Base-by-base conservation (phyloP, 2,797 vertebrate species). In the Champsocephalus esox region DNA sequence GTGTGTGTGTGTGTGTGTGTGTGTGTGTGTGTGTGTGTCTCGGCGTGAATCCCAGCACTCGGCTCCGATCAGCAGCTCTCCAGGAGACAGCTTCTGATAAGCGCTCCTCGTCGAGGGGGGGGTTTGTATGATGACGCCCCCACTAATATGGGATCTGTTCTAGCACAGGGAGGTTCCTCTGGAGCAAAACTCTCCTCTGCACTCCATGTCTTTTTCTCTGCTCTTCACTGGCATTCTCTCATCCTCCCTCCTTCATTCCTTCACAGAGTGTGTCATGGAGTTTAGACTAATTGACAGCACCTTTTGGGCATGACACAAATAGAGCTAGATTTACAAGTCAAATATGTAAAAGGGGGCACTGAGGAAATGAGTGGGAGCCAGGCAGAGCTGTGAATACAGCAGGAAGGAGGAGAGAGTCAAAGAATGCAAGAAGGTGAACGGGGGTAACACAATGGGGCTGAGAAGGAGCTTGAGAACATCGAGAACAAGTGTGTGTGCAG, bases 321-420 rank as follows among this genome's bases (percentile, higher is more conserved):
- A 90, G 87, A 88, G 86, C 67, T 71, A 77, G 82, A 93, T 94
- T 92, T 93, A 92, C 87, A 93, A 93, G 91, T 92, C 92, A 92
- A 92, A 93, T 90, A 83, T 81, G 73, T 74, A 82, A 70, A 38
- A 75, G 71, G 82, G 80, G 84, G 77, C 45, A 1, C 65, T 65
- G 82, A 34, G 34, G 81, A 74, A 88, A 86, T 75, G 75, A 77
- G 71, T 57, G 73, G 72, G 51, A 75, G 80, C 50, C 82, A 80
- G 57, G 72, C 81, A 73, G 74, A 74, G 82, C 81, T 69, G 73
- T 3, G 14, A 66, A 64, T 51, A 77, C 77, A 75, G 73, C 46
- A 50, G 73, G 56, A 62, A 61, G 21, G 12, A 45, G 56, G 32
- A 32, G 63, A 41, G 51, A 52, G 16, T 66, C 45, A 67, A 78